These are phyloP conservation scores for Atractosteus spatula DNA, from an alignment of 2,113 vertebrate species.

Conservation along the genomic window DNA sequence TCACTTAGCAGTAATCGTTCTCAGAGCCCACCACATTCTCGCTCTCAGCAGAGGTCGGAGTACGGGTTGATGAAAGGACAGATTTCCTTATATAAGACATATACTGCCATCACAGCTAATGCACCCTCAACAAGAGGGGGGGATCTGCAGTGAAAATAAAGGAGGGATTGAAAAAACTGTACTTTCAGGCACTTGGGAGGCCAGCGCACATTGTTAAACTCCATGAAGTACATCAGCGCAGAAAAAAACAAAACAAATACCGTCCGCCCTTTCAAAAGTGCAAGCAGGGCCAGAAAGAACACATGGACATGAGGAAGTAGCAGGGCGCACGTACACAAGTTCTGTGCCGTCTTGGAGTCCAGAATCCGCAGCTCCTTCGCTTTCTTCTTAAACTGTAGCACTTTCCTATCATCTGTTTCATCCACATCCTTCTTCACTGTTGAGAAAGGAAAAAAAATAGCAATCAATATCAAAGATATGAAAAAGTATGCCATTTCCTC, in stretches of 20 bases:
- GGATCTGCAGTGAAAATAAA: not conserved
- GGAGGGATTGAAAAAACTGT: too few relatives aligned
- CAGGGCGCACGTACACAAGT: slow-evolving; percentile 81
- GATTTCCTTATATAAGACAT: not conserved
- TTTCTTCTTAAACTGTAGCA: slow-evolving; percentile 79
- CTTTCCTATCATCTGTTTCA: slow-evolving; percentile 72
- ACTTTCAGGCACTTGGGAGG: not conserved
- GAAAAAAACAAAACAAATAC: not conserved
- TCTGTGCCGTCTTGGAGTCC: slow-evolving; percentile 90
- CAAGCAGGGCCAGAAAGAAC: not conserved
- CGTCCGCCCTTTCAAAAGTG: not conserved
- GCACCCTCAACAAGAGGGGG: slow-evolving; percentile 11
- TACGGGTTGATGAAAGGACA: not conserved
- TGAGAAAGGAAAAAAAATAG: slow-evolving; percentile 42
- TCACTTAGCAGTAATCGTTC: too few relatives aligned
- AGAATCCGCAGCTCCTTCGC: slow-evolving; percentile 87
- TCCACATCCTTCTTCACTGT: slow-evolving; percentile 79
- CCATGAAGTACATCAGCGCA: not conserved
- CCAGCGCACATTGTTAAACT: not conserved
- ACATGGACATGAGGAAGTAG: not conserved
- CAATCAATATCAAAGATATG: slow-evolving; percentile 1
- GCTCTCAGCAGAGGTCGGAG: not conserved
- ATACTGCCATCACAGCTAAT: slow-evolving; percentile 7
- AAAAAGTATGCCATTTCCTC: slow-evolving; percentile 7
- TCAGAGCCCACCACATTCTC: too few relatives aligned